Evolutionary conservation across 2,888 invertebrate genomes (phyloP).

Genomic region (Amphipoea oculea): DNA sequence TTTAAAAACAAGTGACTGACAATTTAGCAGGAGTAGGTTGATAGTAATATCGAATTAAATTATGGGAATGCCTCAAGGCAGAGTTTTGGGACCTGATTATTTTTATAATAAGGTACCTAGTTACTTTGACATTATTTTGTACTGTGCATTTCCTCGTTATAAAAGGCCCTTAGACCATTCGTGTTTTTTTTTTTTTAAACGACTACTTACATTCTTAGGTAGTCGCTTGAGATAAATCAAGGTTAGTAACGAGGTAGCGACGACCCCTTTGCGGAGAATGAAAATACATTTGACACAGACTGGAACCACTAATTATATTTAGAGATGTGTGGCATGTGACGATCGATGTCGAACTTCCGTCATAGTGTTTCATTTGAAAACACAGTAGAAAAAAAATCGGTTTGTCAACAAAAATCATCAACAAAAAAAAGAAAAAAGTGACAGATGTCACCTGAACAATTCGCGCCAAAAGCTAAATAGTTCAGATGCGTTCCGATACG

Average conservation of each 20-base stretch:
- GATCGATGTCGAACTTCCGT: too few species aligned
- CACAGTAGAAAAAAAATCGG: neutral
- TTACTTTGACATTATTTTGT: neutral
- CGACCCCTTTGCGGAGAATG: neutral
- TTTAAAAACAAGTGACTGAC: neutral
- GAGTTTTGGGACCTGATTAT: neutral
- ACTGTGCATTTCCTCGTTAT: neutral
- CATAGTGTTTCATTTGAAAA: neutral
- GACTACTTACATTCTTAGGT: neutral
- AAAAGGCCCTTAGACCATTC: neutral
- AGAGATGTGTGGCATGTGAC: neutral
- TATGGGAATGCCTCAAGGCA: neutral
- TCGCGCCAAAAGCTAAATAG: constrained; percentile 65
- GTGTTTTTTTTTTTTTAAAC: neutral
- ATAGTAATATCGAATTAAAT: neutral
- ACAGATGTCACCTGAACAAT: constrained; percentile 68
- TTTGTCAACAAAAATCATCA: neutral
- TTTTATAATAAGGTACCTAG: neutral
- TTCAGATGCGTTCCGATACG: constrained; percentile 70
- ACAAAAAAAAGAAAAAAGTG: constrained; percentile 9
- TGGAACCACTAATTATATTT: neutral
- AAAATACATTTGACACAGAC: neutral
- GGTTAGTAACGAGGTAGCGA: neutral
- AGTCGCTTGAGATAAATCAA: neutral
- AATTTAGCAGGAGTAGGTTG: neutral